Conservation (phyloP, 2,888 invertebrate species). For the Trissonchulus latispiculum region DNA sequence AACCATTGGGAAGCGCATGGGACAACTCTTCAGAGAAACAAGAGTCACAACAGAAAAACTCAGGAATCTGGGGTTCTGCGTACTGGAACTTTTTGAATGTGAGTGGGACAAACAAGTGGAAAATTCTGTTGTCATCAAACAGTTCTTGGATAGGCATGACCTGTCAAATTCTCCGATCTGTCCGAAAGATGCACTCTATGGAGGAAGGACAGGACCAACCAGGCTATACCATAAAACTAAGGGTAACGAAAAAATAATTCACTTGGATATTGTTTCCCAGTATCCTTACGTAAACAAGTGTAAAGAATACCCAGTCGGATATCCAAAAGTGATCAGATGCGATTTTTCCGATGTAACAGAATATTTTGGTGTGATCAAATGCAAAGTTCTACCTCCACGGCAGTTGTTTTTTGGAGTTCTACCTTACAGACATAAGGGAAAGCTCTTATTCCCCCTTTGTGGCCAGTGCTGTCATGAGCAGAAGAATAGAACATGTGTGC, state of each 20-base stretch:
- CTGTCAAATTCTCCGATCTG: background rate
- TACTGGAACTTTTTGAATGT: too few relatives aligned
- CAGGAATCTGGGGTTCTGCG: too few relatives aligned
- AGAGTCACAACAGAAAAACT: too few relatives aligned
- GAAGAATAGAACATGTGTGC: background rate
- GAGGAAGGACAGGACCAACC: background rate
- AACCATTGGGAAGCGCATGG: too few relatives aligned
- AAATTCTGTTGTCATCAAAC: background rate
- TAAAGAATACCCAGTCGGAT: background rate
- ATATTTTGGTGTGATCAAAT: conserved; percentile 8
- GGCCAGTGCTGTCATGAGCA: background rate
- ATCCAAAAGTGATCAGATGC: background rate
- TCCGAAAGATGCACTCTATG: background rate
- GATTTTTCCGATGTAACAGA: background rate
- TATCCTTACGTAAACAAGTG: background rate
- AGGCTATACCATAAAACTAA: background rate
- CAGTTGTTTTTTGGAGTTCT: conserved; percentile 30
- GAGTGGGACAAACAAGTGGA: conserved; percentile 23
- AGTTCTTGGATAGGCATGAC: background rate
- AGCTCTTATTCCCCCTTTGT: conserved; percentile 3
- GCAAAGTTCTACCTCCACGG: background rate
- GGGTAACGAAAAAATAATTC: background rate
- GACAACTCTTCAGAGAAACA: too few relatives aligned
- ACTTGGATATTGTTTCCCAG: background rate
- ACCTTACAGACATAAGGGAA: background rate